Evolutionary conservation across 2,113 vertebrate species (phyloP), one percentile per base, ranked within the genome.

Genomic region (Pithys albifrons): DNA sequence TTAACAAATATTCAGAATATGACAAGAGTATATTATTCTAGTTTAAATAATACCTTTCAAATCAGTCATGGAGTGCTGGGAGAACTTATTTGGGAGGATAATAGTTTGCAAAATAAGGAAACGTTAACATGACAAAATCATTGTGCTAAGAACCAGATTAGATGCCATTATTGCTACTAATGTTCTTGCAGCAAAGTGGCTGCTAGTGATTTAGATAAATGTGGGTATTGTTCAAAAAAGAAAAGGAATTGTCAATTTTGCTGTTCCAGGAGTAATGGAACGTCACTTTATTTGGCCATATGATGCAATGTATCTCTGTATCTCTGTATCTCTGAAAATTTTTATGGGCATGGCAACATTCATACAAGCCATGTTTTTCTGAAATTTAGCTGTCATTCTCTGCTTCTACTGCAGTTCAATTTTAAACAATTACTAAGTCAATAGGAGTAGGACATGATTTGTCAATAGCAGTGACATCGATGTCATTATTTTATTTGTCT

Each of bases 81-180:
- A 86, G 72, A 62, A 87, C 84, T 51, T 2, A 76, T 90, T 88
- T 78, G 20, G 39, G 43, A 86, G 52, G 41, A 88, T 78, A 94
- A 86, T 62, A 66, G 19, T 76, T 93, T 76, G 24, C 27, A 93
- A 48, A 78, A 66, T 76, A 90, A 89, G 84, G 61, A 64, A 69
- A 92, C 93, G 52, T 74, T 86, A 92, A 59, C 48, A 61, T 65
- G 9, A 22, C 33, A 89, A 94, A 91, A 93, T 90, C 61, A 82
- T 24, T 70, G 52, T 49, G 35, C 24, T 57, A 45, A 91, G 35
- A 87, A 93, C 7, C 28, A 41, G 45, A 57, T 75, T 87, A 86
- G 28, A 52, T 69, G 29, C 4, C 23, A 22, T 69, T 85, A 58
- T 92, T 84, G 37, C 81, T 79, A 79, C n/a, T 73, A 72, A 78